phyloP scores from a whole-genome alignment of 2,113 vertebrate species.

The Coptodon rendalli region DNA sequence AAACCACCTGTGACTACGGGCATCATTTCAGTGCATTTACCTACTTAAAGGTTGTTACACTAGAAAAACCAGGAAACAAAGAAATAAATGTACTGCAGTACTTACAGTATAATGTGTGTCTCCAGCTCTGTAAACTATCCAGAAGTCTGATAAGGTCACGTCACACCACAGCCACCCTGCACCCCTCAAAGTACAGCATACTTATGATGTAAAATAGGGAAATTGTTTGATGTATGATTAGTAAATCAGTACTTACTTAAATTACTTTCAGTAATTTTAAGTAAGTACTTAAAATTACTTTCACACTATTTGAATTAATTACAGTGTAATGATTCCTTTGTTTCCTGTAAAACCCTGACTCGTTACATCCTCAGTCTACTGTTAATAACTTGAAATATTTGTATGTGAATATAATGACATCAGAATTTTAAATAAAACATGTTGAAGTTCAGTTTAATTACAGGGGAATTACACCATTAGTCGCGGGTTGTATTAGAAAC shows the following conservation, averaged over 20 bases:
- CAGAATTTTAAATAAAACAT: background rate
- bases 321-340: background rate
- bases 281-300: background rate
- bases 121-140: accelerated
- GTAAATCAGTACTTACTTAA: background rate
- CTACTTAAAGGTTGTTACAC: background rate
- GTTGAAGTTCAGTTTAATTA: background rate
- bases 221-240: accelerated
- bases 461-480: background rate
- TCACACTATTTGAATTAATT: background rate
- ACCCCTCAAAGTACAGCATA: accelerated
- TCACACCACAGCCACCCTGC: background rate
- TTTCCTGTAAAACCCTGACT: background rate
- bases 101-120: background rate
- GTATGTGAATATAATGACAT: background rate
- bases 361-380: background rate
- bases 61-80: background rate
- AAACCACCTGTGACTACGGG: background rate
- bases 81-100: background rate
- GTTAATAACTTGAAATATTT: background rate
- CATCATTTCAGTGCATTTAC: accelerated
- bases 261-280: background rate
- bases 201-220: background rate
- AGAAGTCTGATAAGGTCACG: too few relatives aligned
- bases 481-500: accelerated